Conservation (phyloP, 1,140 invertebrate genomes). For the Eulimnadia texana region DNA sequence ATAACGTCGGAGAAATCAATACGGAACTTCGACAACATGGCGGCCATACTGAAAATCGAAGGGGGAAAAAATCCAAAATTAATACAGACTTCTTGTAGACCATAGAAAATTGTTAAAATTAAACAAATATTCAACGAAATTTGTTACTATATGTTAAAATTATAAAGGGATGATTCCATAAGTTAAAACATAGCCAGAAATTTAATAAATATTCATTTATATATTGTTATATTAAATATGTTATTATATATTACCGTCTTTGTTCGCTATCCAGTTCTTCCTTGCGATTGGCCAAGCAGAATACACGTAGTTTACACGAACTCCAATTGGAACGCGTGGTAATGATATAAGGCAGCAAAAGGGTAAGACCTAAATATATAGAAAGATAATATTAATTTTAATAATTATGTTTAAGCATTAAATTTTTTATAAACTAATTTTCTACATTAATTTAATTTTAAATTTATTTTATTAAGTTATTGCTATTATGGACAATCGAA, state of each 20-base stretch:
- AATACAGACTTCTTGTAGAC: too few relatives aligned
- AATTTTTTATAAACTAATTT: too few relatives aligned
- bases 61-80: conserved; percentile 5
- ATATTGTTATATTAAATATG: neutral
- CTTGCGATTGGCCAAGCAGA: conserved; percentile 81
- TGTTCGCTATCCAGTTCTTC: conserved; percentile 85
- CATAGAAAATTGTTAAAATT: too few relatives aligned
- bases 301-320: conserved; percentile 76
- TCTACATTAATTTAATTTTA: too few relatives aligned
- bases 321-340: conserved; percentile 73
- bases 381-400: conserved; percentile 40
- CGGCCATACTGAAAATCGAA: conserved; percentile 32
- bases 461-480: too few relatives aligned
- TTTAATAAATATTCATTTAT: neutral
- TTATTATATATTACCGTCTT: conserved; percentile 45
- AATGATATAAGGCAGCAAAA: conserved; percentile 71
- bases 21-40: conserved; percentile 40
- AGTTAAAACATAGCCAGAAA: too few relatives aligned
- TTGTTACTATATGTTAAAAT: too few relatives aligned
- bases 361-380: conserved; percentile 40
- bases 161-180: too few relatives aligned
- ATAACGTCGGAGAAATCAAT: conserved; percentile 40
- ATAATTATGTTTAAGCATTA: conserved; percentile 69
- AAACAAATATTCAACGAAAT: too few relatives aligned
- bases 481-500: neutral